phyloP scores from a whole-genome alignment of 2,888 invertebrate genomes.

The Eledona agricola region DNA sequence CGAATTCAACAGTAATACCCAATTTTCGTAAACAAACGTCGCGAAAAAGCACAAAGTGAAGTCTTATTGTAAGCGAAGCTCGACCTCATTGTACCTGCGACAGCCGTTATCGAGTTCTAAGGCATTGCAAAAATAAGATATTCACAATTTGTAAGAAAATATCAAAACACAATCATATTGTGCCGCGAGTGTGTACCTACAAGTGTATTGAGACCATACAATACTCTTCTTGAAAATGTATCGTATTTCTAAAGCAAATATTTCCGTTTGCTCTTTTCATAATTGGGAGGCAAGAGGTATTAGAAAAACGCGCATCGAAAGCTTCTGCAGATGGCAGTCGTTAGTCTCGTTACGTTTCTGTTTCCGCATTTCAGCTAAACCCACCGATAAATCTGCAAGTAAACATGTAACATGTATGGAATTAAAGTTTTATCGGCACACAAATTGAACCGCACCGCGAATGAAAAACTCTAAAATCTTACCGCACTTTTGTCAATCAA shows the following conservation, averaged over 20 bases:
- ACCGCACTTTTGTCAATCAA: too few relatives aligned
- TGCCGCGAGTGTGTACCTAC: constrained; percentile 32
- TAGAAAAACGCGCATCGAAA: neutral
- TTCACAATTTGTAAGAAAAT: constrained; percentile 41
- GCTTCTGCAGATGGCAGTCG: too few relatives aligned
- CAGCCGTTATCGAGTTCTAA: constrained; percentile 38
- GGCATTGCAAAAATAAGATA: constrained; percentile 40
- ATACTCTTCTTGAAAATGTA: constrained; percentile 31
- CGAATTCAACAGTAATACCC: constrained; percentile 38
- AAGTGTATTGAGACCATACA: constrained; percentile 35
- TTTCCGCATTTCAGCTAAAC: too few relatives aligned
- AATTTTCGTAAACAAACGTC: constrained; percentile 40
- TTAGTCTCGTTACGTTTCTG: too few relatives aligned
- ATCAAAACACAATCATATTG: constrained; percentile 41
- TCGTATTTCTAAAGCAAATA: constrained; percentile 38
- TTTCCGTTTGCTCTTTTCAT: constrained; percentile 25
- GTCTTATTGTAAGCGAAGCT: constrained; percentile 29
- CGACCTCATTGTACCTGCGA: constrained; percentile 35
- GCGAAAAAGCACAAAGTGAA: constrained; percentile 38
- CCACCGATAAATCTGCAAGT: too few relatives aligned
- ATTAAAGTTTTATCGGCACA: too few relatives aligned
- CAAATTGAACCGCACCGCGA: too few relatives aligned
- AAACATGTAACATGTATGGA: too few relatives aligned
- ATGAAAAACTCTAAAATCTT: too few relatives aligned
- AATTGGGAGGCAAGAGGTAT: constrained; percentile 15